Conservation (phyloP, 1,140 invertebrate species). For the Cecropterus lyciades region DNA sequence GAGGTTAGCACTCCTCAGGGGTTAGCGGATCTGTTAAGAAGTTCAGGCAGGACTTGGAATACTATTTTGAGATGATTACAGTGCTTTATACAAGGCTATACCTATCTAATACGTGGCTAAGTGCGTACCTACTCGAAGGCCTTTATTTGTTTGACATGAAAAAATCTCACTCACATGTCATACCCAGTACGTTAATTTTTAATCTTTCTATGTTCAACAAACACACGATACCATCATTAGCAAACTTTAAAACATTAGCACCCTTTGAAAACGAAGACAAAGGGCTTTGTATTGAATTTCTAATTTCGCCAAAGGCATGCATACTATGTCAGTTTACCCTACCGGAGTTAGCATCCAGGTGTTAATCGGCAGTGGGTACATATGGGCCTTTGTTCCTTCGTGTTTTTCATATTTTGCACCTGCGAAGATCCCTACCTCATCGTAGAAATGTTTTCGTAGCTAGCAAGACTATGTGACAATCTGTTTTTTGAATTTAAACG, state of each 20-base stretch:
- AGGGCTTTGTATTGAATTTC: slow-evolving; percentile 23
- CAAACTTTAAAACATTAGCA: slow-evolving; percentile 26
- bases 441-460: slow-evolving; percentile 8
- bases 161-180: neutral
- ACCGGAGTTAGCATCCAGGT: slow-evolving; percentile 8
- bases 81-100: too few relatives aligned
- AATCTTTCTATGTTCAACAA: neutral
- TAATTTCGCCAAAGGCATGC: slow-evolving; percentile 23
- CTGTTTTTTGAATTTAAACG: too few relatives aligned
- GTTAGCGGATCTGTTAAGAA: too few relatives aligned
- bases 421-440: slow-evolving; percentile 1
- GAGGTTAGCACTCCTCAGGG: too few relatives aligned
- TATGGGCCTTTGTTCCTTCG: slow-evolving; percentile 12
- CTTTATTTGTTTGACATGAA: neutral
- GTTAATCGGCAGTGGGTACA: slow-evolving; percentile 8
- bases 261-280: slow-evolving; percentile 8
- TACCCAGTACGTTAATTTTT: too few relatives aligned
- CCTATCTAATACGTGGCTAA: too few relatives aligned
- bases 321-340: slow-evolving; percentile 13
- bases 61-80: too few relatives aligned
- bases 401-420: slow-evolving; percentile 27
- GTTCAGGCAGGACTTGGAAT: too few relatives aligned
- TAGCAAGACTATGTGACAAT: too few relatives aligned
- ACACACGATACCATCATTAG: slow-evolving; percentile 11
- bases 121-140: neutral